Base-by-base conservation (phyloP, 2,797 vertebrate genomes). In the Acipenser transmontanus region DNA sequence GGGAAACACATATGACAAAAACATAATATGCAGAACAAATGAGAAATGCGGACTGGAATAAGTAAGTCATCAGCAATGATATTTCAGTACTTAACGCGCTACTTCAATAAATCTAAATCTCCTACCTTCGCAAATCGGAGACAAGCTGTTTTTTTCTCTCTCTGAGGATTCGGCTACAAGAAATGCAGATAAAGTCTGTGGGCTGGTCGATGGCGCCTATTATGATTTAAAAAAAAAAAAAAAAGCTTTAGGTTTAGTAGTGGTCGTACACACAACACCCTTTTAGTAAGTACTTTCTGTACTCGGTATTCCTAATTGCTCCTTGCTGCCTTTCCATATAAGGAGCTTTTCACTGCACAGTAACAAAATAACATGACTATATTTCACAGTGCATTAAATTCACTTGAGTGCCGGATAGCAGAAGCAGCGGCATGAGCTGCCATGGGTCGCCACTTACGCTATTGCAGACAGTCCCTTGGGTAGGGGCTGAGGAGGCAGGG, bases 121-220 rank as follows among this genome's bases (percentile, higher is more conserved):
- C 81, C 82, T 71, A 93, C 91, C 90, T 80, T 88, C 82, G 1
- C 73, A 77, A 71, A 84, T 71, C 62, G 89, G 83, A 0, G 80
- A 82, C 49, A 85, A 68, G 74, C 66, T 84, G 1, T 78, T 69
- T 6, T 76, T 72, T 6, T 76, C 72, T 0, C 73, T 61, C 68
- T 65, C 65, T 0, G 68, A 74, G 0, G 69, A 74, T 72, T 88
- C 82, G 0, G 75, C 78, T 56, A 34, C 34, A 34, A 84, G 75
- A 17, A 84, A 74, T 0, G 78, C 83, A 61, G 84, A 68, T n/a
- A 79, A 74, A 49, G 83, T 76, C 66, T 71, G 82, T 61, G 81
- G 54, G 71, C 74, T 85, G 73, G 76, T 4, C 0, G 85, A 82
- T 0, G 78, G 85, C 70, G 88, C 80, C 93, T 90, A 85, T 72